Evolutionary conservation across 2,888 invertebrate genomes (phyloP).

Genomic region (Hydriomena furcata): DNA sequence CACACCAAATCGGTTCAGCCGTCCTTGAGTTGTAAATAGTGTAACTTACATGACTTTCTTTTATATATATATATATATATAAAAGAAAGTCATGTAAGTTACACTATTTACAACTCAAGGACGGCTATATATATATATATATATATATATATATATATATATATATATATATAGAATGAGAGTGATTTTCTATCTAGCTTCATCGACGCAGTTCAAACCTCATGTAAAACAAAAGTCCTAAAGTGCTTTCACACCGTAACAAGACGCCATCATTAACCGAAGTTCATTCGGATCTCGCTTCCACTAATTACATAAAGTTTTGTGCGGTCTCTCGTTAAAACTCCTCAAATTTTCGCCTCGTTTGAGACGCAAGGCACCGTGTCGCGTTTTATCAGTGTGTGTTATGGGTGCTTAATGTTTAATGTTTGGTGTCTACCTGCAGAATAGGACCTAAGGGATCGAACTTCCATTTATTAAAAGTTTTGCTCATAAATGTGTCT

Average conservation of each 20-base stretch:
- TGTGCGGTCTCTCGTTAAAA: conserved; percentile 59
- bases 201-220: conserved; percentile 7
- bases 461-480: background rate
- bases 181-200: background rate
- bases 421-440: conserved; percentile 20
- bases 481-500: background rate
- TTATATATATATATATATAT: no score
- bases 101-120: no score
- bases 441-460: background rate
- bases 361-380: conserved; percentile 17
- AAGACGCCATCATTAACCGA: conserved; percentile 22
- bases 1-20: no score
- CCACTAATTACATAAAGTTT: conserved; percentile 65
- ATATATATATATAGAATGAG: no score
- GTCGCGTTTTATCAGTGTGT: conserved; percentile 23
- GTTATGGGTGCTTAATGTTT: conserved; percentile 20
- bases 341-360: conserved; percentile 45
- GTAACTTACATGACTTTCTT: no score
- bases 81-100: no score
- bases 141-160: no score
- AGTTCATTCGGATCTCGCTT: conserved; percentile 23
- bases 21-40: no score
- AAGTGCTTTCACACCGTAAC: conserved; percentile 22
- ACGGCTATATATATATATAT: no score
- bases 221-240: conserved; percentile 16